These are phyloP conservation scores for Tragulus kanchil DNA, from an alignment of 2,113 vertebrate species.

Conservation along the genomic window DNA sequence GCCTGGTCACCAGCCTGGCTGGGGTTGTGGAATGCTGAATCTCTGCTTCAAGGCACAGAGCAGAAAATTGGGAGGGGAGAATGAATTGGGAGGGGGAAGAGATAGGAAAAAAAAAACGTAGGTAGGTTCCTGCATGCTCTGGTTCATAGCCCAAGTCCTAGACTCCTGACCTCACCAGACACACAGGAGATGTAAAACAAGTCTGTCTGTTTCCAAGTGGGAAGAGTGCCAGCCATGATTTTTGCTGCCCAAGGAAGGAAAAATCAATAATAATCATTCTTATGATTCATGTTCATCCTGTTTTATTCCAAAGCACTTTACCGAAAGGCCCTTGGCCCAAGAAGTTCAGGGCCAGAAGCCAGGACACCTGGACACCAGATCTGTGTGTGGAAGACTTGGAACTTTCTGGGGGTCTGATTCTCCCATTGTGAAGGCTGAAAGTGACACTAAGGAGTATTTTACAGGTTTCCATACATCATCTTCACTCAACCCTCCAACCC, in stretches of 20 bases:
- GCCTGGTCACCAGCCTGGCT: conserved; percentile 14
- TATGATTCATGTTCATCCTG: conserved; percentile 53
- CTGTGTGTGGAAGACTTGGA: neutral
- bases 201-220: conserved; percentile 60
- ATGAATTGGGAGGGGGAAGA: neutral
- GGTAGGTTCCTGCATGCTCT: neutral
- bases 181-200: conserved; percentile 5
- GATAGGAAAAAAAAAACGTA: neutral
- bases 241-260: conserved; percentile 73
- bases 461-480: neutral
- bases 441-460: neutral
- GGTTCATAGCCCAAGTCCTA: conserved; percentile 26
- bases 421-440: neutral
- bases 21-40: neutral
- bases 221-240: conserved; percentile 67
- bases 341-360: conserved; percentile 26
- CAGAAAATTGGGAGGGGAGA: neutral
- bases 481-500: neutral
- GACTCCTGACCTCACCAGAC: conserved; percentile 50
- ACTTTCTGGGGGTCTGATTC: neutral
- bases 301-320: conserved; percentile 72
- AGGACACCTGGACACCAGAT: conserved; percentile 55
- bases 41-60: neutral
- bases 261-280: conserved; percentile 68
- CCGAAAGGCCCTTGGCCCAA: conserved; percentile 23